phyloP scores from a whole-genome alignment of 1,140 invertebrate species.

The Mylabris phalerata region DNA sequence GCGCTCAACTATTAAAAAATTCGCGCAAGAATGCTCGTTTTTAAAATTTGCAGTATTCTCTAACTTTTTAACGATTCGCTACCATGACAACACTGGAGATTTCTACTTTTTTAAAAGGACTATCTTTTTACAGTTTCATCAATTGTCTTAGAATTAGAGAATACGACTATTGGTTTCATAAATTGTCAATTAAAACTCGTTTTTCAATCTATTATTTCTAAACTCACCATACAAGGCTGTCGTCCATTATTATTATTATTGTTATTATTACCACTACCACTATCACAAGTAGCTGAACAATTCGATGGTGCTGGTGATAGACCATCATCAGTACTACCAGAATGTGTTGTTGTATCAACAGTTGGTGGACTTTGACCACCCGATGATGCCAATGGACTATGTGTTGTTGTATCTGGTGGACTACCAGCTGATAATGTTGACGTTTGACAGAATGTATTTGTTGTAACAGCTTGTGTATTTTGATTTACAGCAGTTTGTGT shows the following conservation, averaged over 20 bases:
- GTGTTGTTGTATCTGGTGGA: slow-evolving; percentile 74
- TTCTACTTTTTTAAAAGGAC: no score
- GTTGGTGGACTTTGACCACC: slow-evolving; percentile 51
- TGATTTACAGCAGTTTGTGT: slow-evolving; percentile 64
- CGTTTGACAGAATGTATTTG: slow-evolving; percentile 49
- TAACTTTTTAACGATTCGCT: no score
- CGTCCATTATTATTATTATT: slow-evolving; percentile 19
- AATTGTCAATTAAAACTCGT: no score
- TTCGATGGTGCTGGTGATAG: slow-evolving; percentile 40
- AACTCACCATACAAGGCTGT: slow-evolving; percentile 44
- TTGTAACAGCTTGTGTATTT: slow-evolving; percentile 49
- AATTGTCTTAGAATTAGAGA: no score
- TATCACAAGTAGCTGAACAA: slow-evolving; percentile 28
- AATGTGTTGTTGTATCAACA: slow-evolving; percentile 53
- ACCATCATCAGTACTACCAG: slow-evolving; percentile 46
- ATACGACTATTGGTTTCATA: no score
- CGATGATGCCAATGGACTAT: slow-evolving; percentile 54
- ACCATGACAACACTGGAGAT: no score
- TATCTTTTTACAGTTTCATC: no score
- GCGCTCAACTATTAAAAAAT: no score
- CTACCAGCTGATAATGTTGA: slow-evolving; percentile 44
- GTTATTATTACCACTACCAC: background rate
- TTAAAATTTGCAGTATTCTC: no score
- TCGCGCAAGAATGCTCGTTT: no score
- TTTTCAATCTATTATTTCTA: no score